These are phyloP conservation scores for Micromussa lordhowensis DNA, from an alignment of 92 coral and sea anemone species.

Conservation along the genomic window DNA sequence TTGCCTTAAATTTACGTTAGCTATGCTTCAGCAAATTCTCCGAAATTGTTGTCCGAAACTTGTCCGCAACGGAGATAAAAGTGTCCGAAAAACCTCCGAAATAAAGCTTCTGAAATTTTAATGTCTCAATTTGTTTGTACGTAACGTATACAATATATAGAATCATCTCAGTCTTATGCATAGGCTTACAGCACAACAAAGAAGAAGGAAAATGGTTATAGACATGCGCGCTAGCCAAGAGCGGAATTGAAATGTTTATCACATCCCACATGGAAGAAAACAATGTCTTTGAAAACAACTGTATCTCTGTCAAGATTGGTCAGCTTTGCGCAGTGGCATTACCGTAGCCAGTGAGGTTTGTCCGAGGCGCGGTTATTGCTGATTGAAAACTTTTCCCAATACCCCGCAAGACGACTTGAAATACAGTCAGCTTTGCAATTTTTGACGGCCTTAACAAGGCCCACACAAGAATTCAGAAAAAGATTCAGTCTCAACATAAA, in stretches of 20 bases:
- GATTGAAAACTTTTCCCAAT: conserved; percentile 85
- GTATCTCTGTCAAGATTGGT: neutral
- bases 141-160: too few relatives aligned
- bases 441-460: conserved; percentile 42
- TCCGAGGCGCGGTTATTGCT: conserved; percentile 87
- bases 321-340: conserved; percentile 94
- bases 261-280: neutral
- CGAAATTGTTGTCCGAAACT: too few relatives aligned
- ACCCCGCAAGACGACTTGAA: conserved; percentile 85
- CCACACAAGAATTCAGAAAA: neutral
- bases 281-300: neutral
- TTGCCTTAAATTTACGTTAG: too few relatives aligned
- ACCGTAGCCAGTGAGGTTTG: conserved; percentile 82
- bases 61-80: too few relatives aligned
- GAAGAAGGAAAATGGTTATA: neutral
- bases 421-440: conserved; percentile 79
- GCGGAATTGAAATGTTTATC: neutral
- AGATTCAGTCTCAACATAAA: too few relatives aligned
- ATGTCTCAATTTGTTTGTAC: too few relatives aligned
- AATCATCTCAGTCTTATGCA: too few relatives aligned
- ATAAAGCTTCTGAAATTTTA: too few relatives aligned
- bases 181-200: neutral
- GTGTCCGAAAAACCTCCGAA: too few relatives aligned
- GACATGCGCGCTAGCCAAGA: neutral
- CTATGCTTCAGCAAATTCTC: too few relatives aligned